Evolutionary conservation across 2,888 invertebrate species (phyloP).

Genomic region (Harpagoxenus sublaevis): DNA sequence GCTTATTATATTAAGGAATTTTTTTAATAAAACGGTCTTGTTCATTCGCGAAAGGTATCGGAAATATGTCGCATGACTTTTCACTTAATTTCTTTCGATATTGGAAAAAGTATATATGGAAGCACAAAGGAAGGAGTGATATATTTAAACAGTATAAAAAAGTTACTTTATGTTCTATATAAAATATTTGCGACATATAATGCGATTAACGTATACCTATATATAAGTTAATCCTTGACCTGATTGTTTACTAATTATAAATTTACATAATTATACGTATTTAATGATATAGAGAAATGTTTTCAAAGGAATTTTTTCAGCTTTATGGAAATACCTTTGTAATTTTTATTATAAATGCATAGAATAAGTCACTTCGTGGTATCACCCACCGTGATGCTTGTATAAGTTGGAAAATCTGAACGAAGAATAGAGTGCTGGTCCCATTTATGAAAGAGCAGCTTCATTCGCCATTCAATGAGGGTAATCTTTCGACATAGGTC

Average conservation of each 20-base stretch:
- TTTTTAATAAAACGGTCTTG: slow-evolving; percentile 15
- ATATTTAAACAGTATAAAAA: slow-evolving; percentile 21
- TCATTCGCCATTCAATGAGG: slow-evolving; percentile 44
- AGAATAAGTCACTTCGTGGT: background rate
- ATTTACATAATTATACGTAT: slow-evolving; percentile 2
- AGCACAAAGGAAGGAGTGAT: slow-evolving; percentile 2
- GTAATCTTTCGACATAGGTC: slow-evolving; percentile 47
- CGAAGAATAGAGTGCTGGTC: slow-evolving; percentile 5
- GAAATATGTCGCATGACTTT: slow-evolving; percentile 12
- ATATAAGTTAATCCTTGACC: background rate
- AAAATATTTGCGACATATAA: background rate
- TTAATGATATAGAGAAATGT: background rate
- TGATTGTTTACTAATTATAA: background rate
- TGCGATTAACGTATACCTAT: background rate
- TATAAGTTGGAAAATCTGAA: background rate
- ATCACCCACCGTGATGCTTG: background rate
- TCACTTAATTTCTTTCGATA: slow-evolving; percentile 10
- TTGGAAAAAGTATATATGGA: slow-evolving; percentile 28
- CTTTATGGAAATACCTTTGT: background rate
- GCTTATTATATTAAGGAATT: slow-evolving; percentile 7
- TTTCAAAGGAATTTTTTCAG: background rate
- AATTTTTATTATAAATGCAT: slow-evolving; percentile 16
- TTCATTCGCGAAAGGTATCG: background rate
- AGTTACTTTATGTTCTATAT: slow-evolving; percentile 5
- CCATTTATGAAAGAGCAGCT: slow-evolving; percentile 42